Percentiles rank a stretch among this genome's conserved stretches.
Evolutionary conservation across 2,888 invertebrate genomes (phyloP).

Genomic region (Diogma glabrata): DNA sequence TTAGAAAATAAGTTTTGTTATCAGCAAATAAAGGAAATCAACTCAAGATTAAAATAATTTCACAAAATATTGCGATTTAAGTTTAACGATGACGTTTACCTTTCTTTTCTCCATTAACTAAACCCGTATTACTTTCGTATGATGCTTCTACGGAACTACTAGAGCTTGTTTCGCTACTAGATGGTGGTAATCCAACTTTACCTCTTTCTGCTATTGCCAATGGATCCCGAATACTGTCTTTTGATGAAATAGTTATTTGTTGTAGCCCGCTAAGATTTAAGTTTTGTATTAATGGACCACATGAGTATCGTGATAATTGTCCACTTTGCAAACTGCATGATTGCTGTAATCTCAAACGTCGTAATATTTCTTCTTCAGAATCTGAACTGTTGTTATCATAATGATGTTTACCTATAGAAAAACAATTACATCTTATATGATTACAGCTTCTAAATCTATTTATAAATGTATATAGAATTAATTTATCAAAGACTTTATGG

Average conservation of each 20-base stretch:
- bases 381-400: conserved; percentile 49
- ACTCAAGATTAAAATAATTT: too few relatives aligned
- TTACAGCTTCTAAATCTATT: too few relatives aligned
- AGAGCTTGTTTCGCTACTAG: conserved; percentile 36
- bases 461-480: too few relatives aligned
- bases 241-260: conserved; percentile 31
- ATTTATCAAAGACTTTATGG: too few relatives aligned
- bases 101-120: conserved; percentile 33
- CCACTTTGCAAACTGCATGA: conserved; percentile 33
- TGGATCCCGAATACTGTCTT: conserved; percentile 29
- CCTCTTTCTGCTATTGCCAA: conserved; percentile 36
- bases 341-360: conserved; percentile 42
- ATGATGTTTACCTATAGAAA: conserved; percentile 29
- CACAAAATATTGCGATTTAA: too few relatives aligned
- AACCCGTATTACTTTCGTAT: conserved; percentile 33
- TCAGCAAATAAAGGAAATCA: too few relatives aligned
- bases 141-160: conserved; percentile 36
- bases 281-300: conserved; percentile 29
- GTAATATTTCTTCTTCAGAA: conserved; percentile 57
- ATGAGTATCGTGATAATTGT: conserved; percentile 29
- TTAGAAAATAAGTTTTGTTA: too few relatives aligned
- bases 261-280: conserved; percentile 28
- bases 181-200: conserved; percentile 35
- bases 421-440: too few relatives aligned
- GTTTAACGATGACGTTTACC: too few relatives aligned